These are phyloP conservation scores for Ivindomyrus marchei DNA, from an alignment of 2,113 vertebrate species.

Conservation along the genomic window DNA sequence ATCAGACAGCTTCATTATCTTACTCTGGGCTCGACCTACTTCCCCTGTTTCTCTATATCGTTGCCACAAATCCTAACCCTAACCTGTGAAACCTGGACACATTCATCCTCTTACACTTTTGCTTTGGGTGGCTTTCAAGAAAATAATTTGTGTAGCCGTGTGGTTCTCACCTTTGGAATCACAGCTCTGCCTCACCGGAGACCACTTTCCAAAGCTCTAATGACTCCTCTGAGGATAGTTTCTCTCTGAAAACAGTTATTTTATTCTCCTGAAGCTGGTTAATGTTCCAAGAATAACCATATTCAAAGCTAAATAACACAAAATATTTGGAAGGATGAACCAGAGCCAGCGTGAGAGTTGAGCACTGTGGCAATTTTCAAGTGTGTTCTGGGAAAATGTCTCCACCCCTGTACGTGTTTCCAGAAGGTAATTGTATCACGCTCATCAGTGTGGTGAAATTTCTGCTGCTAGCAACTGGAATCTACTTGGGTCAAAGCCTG, in stretches of 20 bases:
- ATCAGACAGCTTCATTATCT: not conserved
- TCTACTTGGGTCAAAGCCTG: not conserved
- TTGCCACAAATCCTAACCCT: not conserved
- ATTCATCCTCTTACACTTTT: not conserved
- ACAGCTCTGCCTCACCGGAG: not conserved
- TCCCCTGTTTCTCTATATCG: not conserved
- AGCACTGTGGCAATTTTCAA: not conserved
- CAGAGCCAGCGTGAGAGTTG: not conserved
- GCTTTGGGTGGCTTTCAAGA: constrained; percentile 5
- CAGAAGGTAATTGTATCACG: not conserved
- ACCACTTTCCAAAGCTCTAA: constrained; percentile 4
- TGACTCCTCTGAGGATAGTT: not conserved
- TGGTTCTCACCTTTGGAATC: not conserved
- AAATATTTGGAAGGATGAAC: not conserved
- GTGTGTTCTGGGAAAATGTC: too few relatives aligned
- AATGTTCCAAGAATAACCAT: not conserved
- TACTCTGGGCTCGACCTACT: not conserved
- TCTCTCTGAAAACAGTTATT: not conserved
- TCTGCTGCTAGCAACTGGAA: not conserved
- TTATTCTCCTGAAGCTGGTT: not conserved
- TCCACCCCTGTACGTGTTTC: not conserved
- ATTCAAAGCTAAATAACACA: not conserved
- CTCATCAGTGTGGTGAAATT: not conserved
- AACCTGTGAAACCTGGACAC: not conserved
- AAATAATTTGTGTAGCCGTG: not conserved